phyloP scores from a whole-genome alignment of 2,113 vertebrate genomes.

The Bombycilla garrulus region DNA sequence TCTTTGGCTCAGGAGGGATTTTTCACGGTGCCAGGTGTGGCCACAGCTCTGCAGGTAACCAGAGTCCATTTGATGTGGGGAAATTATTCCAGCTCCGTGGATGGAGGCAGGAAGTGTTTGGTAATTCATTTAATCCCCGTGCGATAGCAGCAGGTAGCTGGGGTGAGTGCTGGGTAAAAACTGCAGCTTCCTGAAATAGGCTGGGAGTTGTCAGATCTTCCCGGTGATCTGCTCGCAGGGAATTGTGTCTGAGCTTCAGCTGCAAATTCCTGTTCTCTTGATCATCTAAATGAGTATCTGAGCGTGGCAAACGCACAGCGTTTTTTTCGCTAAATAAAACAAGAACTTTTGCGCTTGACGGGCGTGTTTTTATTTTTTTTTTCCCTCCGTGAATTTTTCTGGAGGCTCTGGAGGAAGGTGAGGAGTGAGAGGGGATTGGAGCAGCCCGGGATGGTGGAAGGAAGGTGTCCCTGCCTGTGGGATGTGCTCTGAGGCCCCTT shows the following conservation, averaged over 20 bases:
- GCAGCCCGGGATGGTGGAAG: not conserved
- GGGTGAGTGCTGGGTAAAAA: not conserved
- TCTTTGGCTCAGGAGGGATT: fast-evolving
- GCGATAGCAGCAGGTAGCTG: not conserved
- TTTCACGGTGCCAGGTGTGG: not conserved
- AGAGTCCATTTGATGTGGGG: fast-evolving
- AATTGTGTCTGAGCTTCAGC: not conserved
- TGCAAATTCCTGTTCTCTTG: not conserved
- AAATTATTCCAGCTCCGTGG: fast-evolving
- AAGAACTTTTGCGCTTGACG: fast-evolving
- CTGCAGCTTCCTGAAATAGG: not conserved
- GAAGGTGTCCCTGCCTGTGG: not conserved
- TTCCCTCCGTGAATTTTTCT: not conserved
- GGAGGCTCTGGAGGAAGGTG: not conserved
- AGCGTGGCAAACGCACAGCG: fast-evolving
- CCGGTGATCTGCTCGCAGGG: no score
- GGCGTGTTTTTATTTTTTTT: not conserved
- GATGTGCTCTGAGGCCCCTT: no score
- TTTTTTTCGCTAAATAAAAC: not conserved
- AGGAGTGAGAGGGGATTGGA: not conserved
- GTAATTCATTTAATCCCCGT: not conserved
- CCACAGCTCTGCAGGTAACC: fast-evolving
- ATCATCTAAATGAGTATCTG: not conserved
- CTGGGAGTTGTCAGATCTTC: not conserved
- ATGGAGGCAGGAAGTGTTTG: not conserved